Percentiles rank a stretch among this genome's conserved stretches.
Evolutionary conservation across 2,113 vertebrate species (phyloP).

Genomic region (Rhabdornis inornatus): DNA sequence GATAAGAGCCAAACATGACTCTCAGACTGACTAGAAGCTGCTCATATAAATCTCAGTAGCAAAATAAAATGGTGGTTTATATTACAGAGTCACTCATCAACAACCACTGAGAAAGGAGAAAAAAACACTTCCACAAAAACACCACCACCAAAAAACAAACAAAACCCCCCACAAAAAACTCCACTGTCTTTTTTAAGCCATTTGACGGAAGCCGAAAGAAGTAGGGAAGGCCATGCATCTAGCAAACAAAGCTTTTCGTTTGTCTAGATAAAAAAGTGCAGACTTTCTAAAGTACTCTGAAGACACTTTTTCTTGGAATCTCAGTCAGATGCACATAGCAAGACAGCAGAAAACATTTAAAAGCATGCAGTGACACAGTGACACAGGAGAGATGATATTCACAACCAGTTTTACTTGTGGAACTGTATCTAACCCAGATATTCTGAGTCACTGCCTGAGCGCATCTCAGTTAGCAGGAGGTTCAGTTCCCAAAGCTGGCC

Average conservation of each 20-base stretch:
- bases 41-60: not conserved
- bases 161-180: not conserved
- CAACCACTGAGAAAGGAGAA: not conserved
- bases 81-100: not conserved
- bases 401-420: not conserved
- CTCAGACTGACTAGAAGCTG: not conserved
- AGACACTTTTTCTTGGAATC: not conserved
- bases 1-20: not conserved
- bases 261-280: not conserved
- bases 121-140: not conserved
- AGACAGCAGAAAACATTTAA: not conserved
- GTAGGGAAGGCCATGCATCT: not conserved
- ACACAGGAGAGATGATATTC: not conserved
- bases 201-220: not conserved
- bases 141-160: not conserved
- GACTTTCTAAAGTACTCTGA: not conserved
- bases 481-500: not conserved
- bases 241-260: not conserved
- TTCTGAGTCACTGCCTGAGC: not conserved
- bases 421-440: not conserved
- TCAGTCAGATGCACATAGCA: not conserved
- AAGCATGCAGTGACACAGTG: not conserved
- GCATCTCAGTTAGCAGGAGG: not conserved
- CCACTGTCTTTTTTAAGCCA: not conserved
- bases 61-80: not conserved